These are phyloP conservation scores for Heliothis peltigera DNA, from an alignment of 2,888 invertebrate genomes.

Conservation along the genomic window DNA sequence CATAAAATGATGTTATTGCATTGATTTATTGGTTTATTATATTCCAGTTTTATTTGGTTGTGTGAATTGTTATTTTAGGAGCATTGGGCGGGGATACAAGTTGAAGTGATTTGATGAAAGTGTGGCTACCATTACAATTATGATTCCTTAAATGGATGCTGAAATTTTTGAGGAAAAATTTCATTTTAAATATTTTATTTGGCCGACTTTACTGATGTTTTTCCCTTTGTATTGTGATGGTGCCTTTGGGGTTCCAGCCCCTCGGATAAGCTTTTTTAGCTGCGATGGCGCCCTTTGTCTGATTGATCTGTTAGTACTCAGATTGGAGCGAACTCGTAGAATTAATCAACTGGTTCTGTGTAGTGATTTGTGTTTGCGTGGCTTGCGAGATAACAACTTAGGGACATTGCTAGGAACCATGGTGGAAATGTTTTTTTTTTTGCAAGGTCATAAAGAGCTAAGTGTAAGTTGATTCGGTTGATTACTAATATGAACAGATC, in stretches of 20 bases:
- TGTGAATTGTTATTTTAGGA: neutral
- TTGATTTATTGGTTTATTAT: neutral
- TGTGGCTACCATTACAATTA: too few relatives aligned
- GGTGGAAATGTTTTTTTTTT: too few relatives aligned
- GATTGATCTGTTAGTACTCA: neutral
- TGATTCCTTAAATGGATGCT: neutral
- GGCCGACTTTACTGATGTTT: neutral
- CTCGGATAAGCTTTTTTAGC: neutral
- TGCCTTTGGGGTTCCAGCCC: neutral
- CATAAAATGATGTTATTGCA: conserved; percentile 1
- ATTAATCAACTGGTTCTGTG: neutral
- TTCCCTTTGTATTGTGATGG: neutral
- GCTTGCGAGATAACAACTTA: neutral
- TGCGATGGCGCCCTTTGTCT: neutral
- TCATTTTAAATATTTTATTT: neutral
- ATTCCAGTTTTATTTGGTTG: neutral
- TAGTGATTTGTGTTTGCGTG: neutral
- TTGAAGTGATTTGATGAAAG: neutral
- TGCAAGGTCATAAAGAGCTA: neutral
- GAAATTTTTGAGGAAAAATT: neutral
- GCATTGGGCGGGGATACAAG: neutral
- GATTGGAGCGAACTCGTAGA: neutral
- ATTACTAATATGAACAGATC: neutral
- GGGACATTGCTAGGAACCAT: neutral
- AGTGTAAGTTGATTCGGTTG: neutral